Conservation (phyloP, 1,140 invertebrate species). For the Drosophila sp. region DNA sequence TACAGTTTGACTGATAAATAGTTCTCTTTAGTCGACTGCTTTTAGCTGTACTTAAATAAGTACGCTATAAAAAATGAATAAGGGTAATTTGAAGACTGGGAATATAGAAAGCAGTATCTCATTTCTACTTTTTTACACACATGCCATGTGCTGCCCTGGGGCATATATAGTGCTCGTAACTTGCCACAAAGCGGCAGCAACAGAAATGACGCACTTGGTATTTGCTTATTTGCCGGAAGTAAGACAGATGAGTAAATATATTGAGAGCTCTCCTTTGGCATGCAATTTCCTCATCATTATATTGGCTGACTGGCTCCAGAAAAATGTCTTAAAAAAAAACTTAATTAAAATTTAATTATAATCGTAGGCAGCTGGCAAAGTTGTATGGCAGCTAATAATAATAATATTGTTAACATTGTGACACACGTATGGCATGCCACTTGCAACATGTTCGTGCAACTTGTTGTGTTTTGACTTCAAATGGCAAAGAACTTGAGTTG, state of each 20-base stretch:
- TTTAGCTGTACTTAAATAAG: too few species aligned
- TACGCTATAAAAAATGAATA: too few species aligned
- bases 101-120: background rate
- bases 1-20: too few species aligned
- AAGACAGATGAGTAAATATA: background rate
- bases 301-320: background rate
- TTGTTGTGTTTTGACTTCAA: constrained; percentile 73
- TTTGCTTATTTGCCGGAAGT: constrained; percentile 19
- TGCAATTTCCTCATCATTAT: constrained; percentile 10
- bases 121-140: background rate
- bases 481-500: constrained; percentile 43
- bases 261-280: constrained; percentile 1
- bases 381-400: background rate
- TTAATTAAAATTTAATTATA: constrained; percentile 22
- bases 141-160: background rate
- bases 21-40: too few species aligned
- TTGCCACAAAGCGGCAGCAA: background rate
- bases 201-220: constrained; percentile 8
- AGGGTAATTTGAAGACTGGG: background rate
- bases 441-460: constrained; percentile 63
- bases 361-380: constrained; percentile 1
- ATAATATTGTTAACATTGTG: constrained; percentile 1
- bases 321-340: constrained; percentile 1
- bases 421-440: background rate
- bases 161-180: constrained; percentile 7